Conservation (phyloP, 2,888 invertebrate species). For the Rhodophaea formosa region DNA sequence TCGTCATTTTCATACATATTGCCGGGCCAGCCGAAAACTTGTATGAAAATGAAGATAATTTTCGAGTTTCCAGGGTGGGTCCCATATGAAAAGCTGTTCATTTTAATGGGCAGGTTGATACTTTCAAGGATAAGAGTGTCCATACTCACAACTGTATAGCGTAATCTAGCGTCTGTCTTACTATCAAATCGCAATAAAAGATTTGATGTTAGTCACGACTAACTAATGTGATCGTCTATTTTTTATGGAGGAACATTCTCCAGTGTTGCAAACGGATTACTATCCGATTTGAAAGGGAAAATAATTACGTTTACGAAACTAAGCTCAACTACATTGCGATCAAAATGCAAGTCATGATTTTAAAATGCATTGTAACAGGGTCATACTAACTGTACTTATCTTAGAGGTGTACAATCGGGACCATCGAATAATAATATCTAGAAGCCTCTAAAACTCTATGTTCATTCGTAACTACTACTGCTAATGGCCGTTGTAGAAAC, state of each 20-base stretch:
- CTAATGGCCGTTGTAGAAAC: constrained; percentile 18
- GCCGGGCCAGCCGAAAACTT: too few species aligned
- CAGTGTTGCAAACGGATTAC: background rate
- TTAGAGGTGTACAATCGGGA: background rate
- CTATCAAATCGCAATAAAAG: background rate
- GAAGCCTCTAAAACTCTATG: background rate
- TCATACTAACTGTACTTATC: background rate
- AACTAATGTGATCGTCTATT: too few species aligned
- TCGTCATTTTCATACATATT: too few species aligned
- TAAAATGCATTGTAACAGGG: background rate
- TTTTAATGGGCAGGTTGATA: too few species aligned
- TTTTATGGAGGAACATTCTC: too few species aligned
- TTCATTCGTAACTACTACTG: background rate
- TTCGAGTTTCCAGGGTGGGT: too few species aligned
- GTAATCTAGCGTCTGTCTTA: background rate
- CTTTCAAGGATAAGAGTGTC: too few species aligned
- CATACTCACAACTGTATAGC: background rate
- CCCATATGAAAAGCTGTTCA: too few species aligned
- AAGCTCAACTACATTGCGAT: background rate
- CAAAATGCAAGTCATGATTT: constrained; percentile 4
- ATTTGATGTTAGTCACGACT: background rate
- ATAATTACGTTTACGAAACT: background rate
- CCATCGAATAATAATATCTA: constrained; percentile 4
- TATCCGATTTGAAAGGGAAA: background rate
- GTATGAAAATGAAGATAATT: too few species aligned